Evolutionary conservation across 2,113 vertebrate species (phyloP), one percentile per base, ranked within the genome.

Genomic region (Microcebus jonahi): DNA sequence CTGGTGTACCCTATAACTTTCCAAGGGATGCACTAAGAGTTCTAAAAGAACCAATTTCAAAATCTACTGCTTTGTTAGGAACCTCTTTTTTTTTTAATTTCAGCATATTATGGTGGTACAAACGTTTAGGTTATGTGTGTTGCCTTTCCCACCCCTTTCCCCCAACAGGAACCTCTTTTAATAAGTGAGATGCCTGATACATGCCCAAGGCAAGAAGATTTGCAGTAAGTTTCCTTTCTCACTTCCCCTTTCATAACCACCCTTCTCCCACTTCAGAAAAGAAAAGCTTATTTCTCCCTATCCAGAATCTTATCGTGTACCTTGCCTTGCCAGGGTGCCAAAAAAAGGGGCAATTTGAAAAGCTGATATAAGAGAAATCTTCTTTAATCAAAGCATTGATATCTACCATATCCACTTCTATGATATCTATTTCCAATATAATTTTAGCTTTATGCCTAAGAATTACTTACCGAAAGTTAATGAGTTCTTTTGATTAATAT

Each of bases 221-320:
- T 80, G 76, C 76, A 87, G 65, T n/a, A 90, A 88, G 73, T 94
- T 97, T 97, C 42, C 68, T 67, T 84, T 91, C 55, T 36, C 10
- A 48, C 50, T 91, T 96, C 81, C 70, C 8, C 50, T 96, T 95
- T 98, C 84, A 39, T 48, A 50, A 55, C 6, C 2, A 67, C 21
- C 61, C 36, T 85, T 81, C 36, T 67, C 6, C 76, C 21, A 12
- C 50, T 73, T 81, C 55, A 17, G 6, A 8, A 36, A 76, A 96
- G 45, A 80, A 81, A 68, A 21, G 17, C 57, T 29, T 34, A 18
- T 27, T 23, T 42, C 21, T 42, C 25, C 36, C 42, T 4, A 53
- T 50, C 7, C 48, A 91, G 23, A 82, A 59, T 50, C 48, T 50
- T 8, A 59, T 3, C 20, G 15, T 11, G 10, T 3, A 12, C 34